Base-by-base conservation (phyloP, 2,797 vertebrate species). In the Takifugu rubripes region DNA sequence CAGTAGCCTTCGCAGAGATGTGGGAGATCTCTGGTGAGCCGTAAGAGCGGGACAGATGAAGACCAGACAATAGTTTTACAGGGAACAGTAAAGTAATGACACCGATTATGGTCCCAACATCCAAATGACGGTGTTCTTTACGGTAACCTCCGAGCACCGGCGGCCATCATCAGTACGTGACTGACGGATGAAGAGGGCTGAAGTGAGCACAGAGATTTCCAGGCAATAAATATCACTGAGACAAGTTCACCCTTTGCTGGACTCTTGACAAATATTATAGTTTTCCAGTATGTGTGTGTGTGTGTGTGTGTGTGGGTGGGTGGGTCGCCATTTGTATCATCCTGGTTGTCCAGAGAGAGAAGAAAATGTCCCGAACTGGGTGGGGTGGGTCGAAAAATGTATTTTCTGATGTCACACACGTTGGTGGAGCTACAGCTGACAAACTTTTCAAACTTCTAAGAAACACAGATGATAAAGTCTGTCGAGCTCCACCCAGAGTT, bases 331-430 rank as follows among this genome's bases (percentile, higher is more conserved):
- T 47, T 54, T 61, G 44, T 11, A 27, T 8, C 65, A 25, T 48
- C 26, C 54, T 69, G 47, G 31, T 48, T 36, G 48, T 54, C 59
- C 56, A 29, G 7, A 49, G 25, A 56, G n/a, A 66, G 56, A 64
- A 75, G 48, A 68, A 75, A 72, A 78, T 1, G 36, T 71, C 52
- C 48, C 43, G 64, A 63, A n/a, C 26, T 45, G 56, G 62, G 69
- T 73, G 58, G 73, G 49, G 75, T 56, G 52, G 63, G 49, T 59
- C 58, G 52, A 69, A 52, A 68, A 67, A 21, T 33, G 29, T 56
- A 21, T 77, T 43, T 58, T 75, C 66, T 80, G 80, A 78, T 72
- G 75, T 83, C 73, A 81, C 68, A 72, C 74, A 71, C 49, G 54
- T 47, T 76, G 51, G 47, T 54, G 56, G 56, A 69, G 56, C 65